A percentile compares a stretch with the other conserved stretches of the same genome.
Conservation (phyloP, 2,797 vertebrate species). For the Coregonus sp. region DNA sequence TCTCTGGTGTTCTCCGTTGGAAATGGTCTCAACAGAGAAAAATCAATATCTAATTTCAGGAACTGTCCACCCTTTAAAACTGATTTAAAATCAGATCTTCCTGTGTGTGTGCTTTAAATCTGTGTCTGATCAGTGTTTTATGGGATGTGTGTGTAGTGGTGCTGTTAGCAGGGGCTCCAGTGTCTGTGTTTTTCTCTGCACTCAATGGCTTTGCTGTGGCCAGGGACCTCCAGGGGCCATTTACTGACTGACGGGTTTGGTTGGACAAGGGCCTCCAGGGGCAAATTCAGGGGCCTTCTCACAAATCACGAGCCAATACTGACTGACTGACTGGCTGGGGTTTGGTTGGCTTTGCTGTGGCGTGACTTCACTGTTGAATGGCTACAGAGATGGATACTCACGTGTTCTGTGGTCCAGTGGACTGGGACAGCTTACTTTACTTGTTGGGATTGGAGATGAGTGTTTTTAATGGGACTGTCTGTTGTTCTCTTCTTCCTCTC, state of each 20-base stretch:
- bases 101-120: background rate
- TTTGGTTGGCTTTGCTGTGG: background rate
- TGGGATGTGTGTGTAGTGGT: background rate
- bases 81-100: background rate
- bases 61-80: background rate
- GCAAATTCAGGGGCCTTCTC: no score
- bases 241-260: background rate
- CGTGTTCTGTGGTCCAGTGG: background rate
- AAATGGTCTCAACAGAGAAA: background rate
- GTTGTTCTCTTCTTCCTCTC: background rate
- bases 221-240: background rate
- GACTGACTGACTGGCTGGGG: background rate
- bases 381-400: background rate
- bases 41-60: background rate
- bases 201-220: constrained; percentile 15
- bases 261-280: background rate
- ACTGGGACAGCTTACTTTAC: background rate
- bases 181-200: constrained; percentile 12
- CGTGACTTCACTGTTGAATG: background rate
- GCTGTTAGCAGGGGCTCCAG: background rate
- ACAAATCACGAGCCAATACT: background rate
- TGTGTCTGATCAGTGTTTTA: background rate
- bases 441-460: background rate
- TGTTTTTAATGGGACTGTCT: background rate
- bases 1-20: background rate